These are phyloP conservation scores for Microcebus murinus DNA, from an alignment of 2,113 vertebrate species.

Conservation along the genomic window DNA sequence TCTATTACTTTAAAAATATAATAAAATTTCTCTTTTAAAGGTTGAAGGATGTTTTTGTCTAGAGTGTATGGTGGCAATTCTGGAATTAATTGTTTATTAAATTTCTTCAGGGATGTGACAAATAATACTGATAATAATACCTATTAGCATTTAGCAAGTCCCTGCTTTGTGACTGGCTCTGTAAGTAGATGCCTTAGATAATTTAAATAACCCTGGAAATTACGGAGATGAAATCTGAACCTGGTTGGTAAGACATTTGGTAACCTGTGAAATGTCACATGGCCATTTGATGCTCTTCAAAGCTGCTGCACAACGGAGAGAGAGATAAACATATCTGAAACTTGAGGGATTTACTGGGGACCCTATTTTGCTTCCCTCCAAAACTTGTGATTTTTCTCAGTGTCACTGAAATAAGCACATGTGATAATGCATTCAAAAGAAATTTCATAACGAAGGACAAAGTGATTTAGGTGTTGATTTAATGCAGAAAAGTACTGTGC, in stretches of 20 bases:
- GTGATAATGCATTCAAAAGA: neutral
- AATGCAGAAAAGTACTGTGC: neutral
- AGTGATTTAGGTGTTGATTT: neutral
- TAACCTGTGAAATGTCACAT: neutral
- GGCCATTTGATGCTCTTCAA: neutral
- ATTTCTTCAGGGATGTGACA: conserved; percentile 36
- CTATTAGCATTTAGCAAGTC: neutral
- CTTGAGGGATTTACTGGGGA: neutral
- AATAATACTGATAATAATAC: conserved; percentile 42
- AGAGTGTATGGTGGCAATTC: neutral
- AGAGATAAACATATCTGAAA: neutral
- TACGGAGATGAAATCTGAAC: conserved; percentile 5
- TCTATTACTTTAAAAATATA: conserved; percentile 48
- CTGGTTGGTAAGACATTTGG: neutral
- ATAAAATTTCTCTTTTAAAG: conserved; percentile 59
- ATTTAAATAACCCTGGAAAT: conserved; percentile 21
- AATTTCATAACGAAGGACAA: conserved; percentile 4
- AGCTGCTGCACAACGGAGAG: neutral
- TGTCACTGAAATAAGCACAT: neutral
- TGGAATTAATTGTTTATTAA: conserved; percentile 45
- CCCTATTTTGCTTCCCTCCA: neutral
- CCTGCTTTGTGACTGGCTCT: neutral
- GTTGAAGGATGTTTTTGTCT: conserved; percentile 24
- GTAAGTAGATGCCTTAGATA: neutral
- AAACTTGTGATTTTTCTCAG: conserved; percentile 10